Evolutionary conservation across 2,113 vertebrate species (phyloP).

Genomic region (Ictidomys tridecemlineatus): DNA sequence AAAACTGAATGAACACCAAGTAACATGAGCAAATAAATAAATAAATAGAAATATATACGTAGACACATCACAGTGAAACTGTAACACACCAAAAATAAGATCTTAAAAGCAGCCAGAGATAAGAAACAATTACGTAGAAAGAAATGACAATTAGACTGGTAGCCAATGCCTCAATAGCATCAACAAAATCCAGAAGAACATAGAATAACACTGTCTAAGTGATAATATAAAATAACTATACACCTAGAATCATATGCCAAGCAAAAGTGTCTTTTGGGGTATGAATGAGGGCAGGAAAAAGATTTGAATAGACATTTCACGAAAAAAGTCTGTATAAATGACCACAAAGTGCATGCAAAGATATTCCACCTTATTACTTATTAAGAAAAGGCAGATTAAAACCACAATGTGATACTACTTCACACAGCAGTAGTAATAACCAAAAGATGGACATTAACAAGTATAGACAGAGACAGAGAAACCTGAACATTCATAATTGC

Average conservation of each 20-base stretch:
- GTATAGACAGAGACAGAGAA: background rate
- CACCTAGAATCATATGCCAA: background rate
- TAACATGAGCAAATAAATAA: background rate
- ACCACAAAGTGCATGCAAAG: background rate
- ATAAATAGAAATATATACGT: background rate
- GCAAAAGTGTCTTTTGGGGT: slow-evolving; percentile 8
- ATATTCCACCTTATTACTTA: background rate
- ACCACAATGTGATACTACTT: background rate
- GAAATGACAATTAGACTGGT: background rate
- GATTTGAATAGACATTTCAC: background rate
- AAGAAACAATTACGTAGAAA: background rate
- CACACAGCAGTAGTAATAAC: background rate
- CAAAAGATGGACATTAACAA: background rate
- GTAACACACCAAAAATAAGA: background rate
- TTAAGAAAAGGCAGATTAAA: slow-evolving; percentile 18
- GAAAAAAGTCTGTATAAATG: background rate
- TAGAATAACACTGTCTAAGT: background rate
- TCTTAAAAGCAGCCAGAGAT: slow-evolving; percentile 7
- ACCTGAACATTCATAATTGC: background rate
- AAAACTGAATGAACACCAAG: background rate
- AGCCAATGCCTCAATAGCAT: background rate
- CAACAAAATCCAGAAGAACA: slow-evolving; percentile 13
- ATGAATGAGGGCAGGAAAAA: background rate
- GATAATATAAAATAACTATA: background rate
- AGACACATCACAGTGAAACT: background rate